Base-by-base conservation (phyloP, 2,113 vertebrate genomes). In the Colistium nudipinnis region DNA sequence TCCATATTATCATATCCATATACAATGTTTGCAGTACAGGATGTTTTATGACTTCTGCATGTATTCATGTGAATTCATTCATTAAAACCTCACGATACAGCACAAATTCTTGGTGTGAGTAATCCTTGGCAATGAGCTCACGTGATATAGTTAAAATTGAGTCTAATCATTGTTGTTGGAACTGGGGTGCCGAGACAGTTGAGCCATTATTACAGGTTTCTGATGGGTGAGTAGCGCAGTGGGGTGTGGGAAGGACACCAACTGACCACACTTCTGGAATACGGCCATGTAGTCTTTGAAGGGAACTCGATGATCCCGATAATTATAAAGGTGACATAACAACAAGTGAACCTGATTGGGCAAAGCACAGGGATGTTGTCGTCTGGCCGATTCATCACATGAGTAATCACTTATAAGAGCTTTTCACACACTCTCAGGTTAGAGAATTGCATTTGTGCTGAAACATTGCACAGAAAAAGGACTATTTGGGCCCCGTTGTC, bases 251-350 rank as follows among this genome's bases (percentile, higher is more conserved):
- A 61, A 72, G 48, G 78, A 81, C 56, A 65, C 48, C 48, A 80
- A 70, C 72, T 61, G 60, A 79, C 68, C 74, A 81, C 65, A 36
- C 38, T 52, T 65, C 70, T 87, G 82, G 82, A 82, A 75, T 57
- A 70, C 66, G 54, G 65, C 85, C 82, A 88, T 62, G 64, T 56
- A 54, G 62, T 65, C 62, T 70, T 72, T 41, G 78, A 74, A 87
- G 59, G 65, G 89, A 91, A 91, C 90, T 91, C 47, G 70, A 78
- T 87, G 90, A 88, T 82, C 86, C 75, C 60, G 70, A 72, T 88
- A 72, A 87, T 88, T 76, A 89, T 81, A 84, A 84, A 83, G 76
- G 77, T 88, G 89, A 87, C 85, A 80, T 76, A 84, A 85, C 69
- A 85, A 84, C 35, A 55, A 70, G 70, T 81, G 72, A 76, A 85